phyloP scores from a whole-genome alignment of 2,113 vertebrate genomes.

The Turdus rufiventris region DNA sequence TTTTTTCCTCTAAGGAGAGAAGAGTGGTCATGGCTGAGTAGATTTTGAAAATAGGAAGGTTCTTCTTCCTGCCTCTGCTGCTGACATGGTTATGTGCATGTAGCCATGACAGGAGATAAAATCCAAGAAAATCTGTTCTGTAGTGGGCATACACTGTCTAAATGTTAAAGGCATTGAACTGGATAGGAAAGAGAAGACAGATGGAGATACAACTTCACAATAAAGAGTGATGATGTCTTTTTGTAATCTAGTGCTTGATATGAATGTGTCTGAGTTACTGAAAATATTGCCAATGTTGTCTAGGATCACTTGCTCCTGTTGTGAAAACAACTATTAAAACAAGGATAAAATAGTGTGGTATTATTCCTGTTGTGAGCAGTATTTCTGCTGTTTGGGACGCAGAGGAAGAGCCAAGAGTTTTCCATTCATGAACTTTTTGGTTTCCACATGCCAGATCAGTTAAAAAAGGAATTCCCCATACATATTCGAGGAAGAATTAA shows the following conservation, averaged over 20 bases:
- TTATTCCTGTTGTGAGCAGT: background rate
- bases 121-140: background rate
- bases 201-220: background rate
- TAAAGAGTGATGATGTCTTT: background rate
- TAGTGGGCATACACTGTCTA: background rate
- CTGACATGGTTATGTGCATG: background rate
- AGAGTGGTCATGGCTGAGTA: background rate
- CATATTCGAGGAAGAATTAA: background rate
- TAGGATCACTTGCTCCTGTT: background rate
- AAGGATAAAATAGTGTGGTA: accelerated
- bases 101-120: background rate
- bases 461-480: background rate
- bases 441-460: background rate
- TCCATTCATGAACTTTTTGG: background rate
- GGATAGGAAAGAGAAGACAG: background rate
- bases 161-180: background rate
- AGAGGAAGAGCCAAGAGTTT: background rate
- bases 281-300: background rate
- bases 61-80: background rate
- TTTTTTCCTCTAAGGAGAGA: background rate
- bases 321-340: background rate
- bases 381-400: background rate
- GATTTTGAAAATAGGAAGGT: background rate
- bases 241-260: background rate
- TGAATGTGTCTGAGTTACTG: background rate